Percentiles rank a stretch among this genome's conserved stretches.
These are phyloP conservation scores for Astreopora myriophthalma DNA, from an alignment of 64 coral and sea anemone species.

Conservation along the genomic window DNA sequence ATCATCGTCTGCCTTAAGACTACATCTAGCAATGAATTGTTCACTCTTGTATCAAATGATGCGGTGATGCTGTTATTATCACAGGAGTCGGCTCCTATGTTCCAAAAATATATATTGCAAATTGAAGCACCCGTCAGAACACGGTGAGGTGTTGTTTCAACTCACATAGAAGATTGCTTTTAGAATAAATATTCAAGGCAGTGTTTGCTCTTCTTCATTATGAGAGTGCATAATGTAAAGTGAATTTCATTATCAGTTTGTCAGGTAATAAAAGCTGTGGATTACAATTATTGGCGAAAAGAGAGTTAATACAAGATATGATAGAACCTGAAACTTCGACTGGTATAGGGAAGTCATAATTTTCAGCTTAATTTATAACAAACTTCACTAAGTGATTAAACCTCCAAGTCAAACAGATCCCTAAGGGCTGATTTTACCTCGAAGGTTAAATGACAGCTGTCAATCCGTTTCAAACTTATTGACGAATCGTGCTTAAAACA, in stretches of 20 bases:
- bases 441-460: neutral
- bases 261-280: neutral
- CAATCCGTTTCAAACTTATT: neutral
- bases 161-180: neutral
- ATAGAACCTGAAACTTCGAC: too few species aligned
- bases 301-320: neutral
- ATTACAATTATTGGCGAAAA: neutral
- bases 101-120: neutral
- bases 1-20: neutral
- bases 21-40: neutral
- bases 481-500: neutral
- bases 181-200: neutral
- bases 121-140: neutral
- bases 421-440: neutral
- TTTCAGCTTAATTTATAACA: neutral
- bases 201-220: neutral
- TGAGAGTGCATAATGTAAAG: neutral
- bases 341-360: too few species aligned
- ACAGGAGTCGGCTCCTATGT: neutral
- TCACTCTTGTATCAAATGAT: neutral
- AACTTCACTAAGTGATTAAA: neutral
- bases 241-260: slow-evolving; percentile 10
- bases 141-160: neutral
- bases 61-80: neutral
- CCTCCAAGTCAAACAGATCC: neutral